Percentiles rank a stretch among this genome's conserved stretches.
Conservation (phyloP, 2,888 invertebrate species). For the Melitaea athalia region DNA sequence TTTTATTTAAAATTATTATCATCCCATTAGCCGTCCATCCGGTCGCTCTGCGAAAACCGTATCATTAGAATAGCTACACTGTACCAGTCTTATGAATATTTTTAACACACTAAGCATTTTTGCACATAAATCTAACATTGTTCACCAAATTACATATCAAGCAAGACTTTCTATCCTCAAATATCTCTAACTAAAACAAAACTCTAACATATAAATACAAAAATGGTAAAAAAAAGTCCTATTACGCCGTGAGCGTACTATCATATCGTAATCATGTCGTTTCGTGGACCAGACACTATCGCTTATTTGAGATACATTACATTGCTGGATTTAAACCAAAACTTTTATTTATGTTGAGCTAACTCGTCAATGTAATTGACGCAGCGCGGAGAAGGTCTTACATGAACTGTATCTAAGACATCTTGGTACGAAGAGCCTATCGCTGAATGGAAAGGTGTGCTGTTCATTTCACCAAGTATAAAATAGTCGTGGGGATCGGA, state of each 20-base stretch:
- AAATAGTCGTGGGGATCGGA: conserved; percentile 64
- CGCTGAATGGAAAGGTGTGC: conserved; percentile 76
- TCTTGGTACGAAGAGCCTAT: conserved; percentile 60
- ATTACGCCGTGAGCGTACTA: conserved; percentile 54
- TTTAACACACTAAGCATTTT: background rate
- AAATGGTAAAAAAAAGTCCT: conserved; percentile 49
- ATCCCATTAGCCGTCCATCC: too few species aligned
- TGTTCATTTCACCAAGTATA: conserved; percentile 78
- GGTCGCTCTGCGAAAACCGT: too few species aligned
- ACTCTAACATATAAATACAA: conserved; percentile 55
- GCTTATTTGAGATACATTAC: conserved; percentile 32
- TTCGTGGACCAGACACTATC: background rate
- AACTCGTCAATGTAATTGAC: conserved; percentile 45
- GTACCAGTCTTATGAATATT: background rate
- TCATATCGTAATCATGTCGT: conserved; percentile 40
- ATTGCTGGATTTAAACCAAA: conserved; percentile 41
- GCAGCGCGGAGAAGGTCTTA: conserved; percentile 8
- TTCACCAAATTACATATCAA: conserved; percentile 25
- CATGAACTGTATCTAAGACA: conserved; percentile 16
- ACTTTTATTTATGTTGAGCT: accelerated
- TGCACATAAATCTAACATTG: background rate
- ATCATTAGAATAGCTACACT: too few species aligned
- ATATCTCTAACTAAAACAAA: conserved; percentile 45
- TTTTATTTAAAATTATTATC: too few species aligned
- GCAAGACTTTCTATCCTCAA: conserved; percentile 49